These are phyloP conservation scores for Ormyrus thymus DNA, from an alignment of 2,888 invertebrate genomes.

Conservation along the genomic window DNA sequence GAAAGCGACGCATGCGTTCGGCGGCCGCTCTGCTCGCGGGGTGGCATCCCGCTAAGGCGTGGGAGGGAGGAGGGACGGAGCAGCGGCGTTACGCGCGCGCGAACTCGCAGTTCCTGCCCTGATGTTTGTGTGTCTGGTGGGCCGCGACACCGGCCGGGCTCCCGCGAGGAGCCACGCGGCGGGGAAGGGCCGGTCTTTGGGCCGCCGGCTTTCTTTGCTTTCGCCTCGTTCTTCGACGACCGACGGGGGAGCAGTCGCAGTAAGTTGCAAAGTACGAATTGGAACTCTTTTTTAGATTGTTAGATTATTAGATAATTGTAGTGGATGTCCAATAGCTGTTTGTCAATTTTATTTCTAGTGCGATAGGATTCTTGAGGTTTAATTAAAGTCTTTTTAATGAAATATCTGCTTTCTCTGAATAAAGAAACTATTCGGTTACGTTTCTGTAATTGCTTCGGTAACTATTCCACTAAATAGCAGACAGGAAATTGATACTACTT, in stretches of 20 bases:
- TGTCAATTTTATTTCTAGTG: too few relatives aligned
- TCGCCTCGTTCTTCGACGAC: neutral
- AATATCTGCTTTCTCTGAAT: too few relatives aligned
- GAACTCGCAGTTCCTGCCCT: constrained; percentile 72
- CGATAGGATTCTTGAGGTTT: too few relatives aligned
- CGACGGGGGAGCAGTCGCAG: neutral
- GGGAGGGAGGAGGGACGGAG: constrained; percentile 14
- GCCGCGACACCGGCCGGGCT: constrained; percentile 28
- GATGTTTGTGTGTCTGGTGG: constrained; percentile 73
- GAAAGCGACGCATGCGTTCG: constrained; percentile 70
- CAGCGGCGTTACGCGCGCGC: neutral
- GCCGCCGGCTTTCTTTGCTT: constrained; percentile 4
- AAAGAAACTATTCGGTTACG: too few relatives aligned
- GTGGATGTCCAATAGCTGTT: too few relatives aligned
- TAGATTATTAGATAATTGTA: too few relatives aligned
- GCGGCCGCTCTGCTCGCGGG: constrained; percentile 10
- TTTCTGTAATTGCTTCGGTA: too few relatives aligned
- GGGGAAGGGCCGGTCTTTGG: constrained; percentile 1
- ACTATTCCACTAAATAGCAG: too few relatives aligned
- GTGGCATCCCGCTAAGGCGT: neutral
- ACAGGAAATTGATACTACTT: too few relatives aligned
- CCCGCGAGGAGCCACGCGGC: constrained; percentile 30
- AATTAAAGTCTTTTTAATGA: too few relatives aligned
- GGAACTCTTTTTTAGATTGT: too few relatives aligned
- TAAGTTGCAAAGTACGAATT: too few relatives aligned